These are phyloP conservation scores for Percopsis transmontana DNA, from an alignment of 2,113 vertebrate genomes.

Conservation along the genomic window DNA sequence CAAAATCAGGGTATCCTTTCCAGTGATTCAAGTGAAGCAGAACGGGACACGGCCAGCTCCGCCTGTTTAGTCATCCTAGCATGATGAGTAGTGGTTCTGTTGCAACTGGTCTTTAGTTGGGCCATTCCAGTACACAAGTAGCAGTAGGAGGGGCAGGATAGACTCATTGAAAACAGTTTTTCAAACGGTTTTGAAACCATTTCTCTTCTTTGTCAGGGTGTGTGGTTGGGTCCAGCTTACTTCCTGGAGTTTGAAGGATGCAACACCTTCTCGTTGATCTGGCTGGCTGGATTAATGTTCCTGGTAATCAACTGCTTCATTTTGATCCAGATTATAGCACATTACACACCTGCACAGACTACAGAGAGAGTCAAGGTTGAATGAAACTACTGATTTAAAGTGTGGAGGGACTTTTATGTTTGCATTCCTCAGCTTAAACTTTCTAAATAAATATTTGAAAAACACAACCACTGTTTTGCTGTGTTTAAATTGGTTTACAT, in stretches of 20 bases:
- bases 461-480: neutral
- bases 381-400: slow-evolving; percentile 15
- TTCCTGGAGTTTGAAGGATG: slow-evolving; percentile 89
- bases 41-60: too few species aligned
- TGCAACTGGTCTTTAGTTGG: too few species aligned
- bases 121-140: too few species aligned
- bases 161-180: too few species aligned
- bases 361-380: slow-evolving; percentile 56
- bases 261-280: slow-evolving; percentile 88
- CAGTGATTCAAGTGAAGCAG: too few species aligned
- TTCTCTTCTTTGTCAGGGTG: slow-evolving; percentile 63
- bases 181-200: too few species aligned
- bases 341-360: slow-evolving; percentile 76
- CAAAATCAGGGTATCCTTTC: too few species aligned
- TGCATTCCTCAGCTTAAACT: neutral
- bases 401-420: neutral
- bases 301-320: slow-evolving; percentile 86
- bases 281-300: slow-evolving; percentile 88
- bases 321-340: slow-evolving; percentile 85
- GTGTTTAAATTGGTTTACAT: neutral
- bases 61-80: too few species aligned
- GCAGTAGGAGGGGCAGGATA: too few species aligned
- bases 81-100: too few species aligned
- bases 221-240: slow-evolving; percentile 90
- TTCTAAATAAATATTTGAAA: too few species aligned